These are phyloP conservation scores for Unio delphinus DNA, from an alignment of 2,888 invertebrate genomes.

Conservation along the genomic window DNA sequence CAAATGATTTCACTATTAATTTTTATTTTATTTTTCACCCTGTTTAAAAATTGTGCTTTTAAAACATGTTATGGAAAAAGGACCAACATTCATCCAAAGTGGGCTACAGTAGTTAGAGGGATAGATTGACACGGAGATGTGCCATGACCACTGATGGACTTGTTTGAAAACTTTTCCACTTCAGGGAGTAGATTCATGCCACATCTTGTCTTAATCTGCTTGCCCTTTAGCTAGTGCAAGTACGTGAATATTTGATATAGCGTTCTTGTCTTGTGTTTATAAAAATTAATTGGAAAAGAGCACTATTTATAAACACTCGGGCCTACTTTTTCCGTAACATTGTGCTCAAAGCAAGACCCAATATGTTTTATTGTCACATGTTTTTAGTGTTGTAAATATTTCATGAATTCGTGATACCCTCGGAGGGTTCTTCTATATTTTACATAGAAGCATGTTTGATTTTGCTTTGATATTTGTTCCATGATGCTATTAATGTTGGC, in stretches of 20 bases:
- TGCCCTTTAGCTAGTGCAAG: conserved; percentile 66
- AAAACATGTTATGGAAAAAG: no score
- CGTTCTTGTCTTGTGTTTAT: conserved; percentile 87
- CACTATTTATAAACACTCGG: conserved; percentile 90
- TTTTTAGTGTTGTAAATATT: conserved; percentile 1
- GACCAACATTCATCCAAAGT: conserved; percentile 1
- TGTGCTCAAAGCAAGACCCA: background rate
- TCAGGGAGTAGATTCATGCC: background rate
- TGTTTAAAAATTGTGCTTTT: no score
- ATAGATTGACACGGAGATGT: conserved; percentile 50
- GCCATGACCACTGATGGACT: conserved; percentile 6
- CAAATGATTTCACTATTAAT: no score
- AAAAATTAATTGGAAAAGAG: conserved; percentile 87
- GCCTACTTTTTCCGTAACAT: conserved; percentile 53
- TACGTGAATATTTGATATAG: conserved; percentile 54
- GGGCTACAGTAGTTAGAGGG: conserved; percentile 66
- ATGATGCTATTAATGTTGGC: no score
- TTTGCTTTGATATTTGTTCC: no score
- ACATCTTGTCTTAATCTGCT: conserved; percentile 31
- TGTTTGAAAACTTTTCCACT: background rate
- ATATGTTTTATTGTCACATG: conserved; percentile 1
- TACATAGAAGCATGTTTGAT: no score
- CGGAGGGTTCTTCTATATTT: no score
- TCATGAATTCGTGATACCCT: background rate
- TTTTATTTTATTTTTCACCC: no score